Evolutionary conservation across 2,888 invertebrate genomes (phyloP), one percentile per base, ranked within the genome.

Genomic region (Polietes domitor): DNA sequence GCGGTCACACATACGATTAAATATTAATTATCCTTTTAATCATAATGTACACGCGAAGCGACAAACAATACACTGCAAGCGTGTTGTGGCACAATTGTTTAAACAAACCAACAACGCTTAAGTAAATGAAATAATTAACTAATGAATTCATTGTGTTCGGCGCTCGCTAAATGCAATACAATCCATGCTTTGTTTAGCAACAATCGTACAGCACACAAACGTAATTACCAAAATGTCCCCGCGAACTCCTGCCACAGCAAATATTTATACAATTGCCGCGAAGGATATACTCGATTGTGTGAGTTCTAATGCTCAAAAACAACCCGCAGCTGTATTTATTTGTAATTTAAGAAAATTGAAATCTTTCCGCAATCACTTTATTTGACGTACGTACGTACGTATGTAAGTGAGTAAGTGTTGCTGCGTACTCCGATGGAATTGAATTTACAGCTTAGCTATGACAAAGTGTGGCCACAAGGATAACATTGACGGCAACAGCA

Each of bases 321-420:
- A 84, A 68, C 81, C 83, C 68, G 65, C 83, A 76, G 80, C 75
- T 76, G 73, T 79, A 84, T 84, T 81, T 84, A 84, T 77, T 81
- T 84, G 76, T 73, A 78, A 84, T 81, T 84, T 78, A 78, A 81
- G 76, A 73, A 84, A 80, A 81, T 84, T 84, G 79, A 81, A 84
- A 81, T 81, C 76, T 84, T 79, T 81, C 78, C 84, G 81, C 84
- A 84, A 84, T 84, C 81, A 81, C 78, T 84, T 83, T 77, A 80
- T 83, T 75, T 71, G 77, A 83, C 71, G 74, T 32, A 5, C 32
- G 32, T 32, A 32, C 3, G 32, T 32, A 32, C 32, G 7, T 26
- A 15, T 26, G n/a, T 26, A 12, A n/a, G 21, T 58, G 28, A 21
- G 55, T 7, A 21, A 4, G 55, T 1, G 15, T 24, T n/a, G n/a